Evolutionary conservation across 2,797 vertebrate species (phyloP).

Genomic region (Sebastes diaconus): DNA sequence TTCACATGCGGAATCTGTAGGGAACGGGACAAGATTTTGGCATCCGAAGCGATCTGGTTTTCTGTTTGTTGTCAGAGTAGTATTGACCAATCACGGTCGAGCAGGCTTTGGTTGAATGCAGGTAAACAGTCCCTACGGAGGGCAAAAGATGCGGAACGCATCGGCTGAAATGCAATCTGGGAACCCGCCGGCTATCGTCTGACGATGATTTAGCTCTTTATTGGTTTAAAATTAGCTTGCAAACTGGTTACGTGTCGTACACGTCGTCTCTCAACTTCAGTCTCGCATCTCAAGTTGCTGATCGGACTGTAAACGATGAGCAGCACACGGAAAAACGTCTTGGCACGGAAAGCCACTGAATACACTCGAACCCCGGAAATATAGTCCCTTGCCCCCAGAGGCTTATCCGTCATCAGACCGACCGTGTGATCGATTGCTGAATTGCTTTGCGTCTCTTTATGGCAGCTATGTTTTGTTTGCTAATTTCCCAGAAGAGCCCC

Average conservation of each 20-base stretch:
- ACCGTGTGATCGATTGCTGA: background rate
- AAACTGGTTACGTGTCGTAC: no score
- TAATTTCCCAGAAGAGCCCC: background rate
- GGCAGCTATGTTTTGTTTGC: background rate
- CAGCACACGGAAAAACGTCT: no score
- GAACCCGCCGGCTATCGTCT: background rate
- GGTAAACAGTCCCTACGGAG: background rate
- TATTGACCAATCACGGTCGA: background rate
- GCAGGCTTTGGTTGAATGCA: background rate
- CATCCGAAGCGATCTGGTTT: background rate
- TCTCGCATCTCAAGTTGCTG: no score
- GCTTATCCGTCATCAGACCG: no score
- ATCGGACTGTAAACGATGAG: no score
- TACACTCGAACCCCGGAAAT: no score
- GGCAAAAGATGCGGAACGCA: background rate
- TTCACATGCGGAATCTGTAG: background rate
- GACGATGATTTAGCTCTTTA: no score
- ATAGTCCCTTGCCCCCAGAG: no score
- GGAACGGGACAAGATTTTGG: background rate
- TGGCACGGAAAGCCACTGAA: no score
- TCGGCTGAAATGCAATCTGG: background rate
- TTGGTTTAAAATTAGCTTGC: no score
- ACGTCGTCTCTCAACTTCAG: no score
- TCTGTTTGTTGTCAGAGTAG: background rate
- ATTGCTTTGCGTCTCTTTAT: background rate